A percentile compares a stretch with the other conserved stretches of the same genome.
Evolutionary conservation across 2,888 invertebrate species (phyloP).

Genomic region (Trachelus stipa): DNA sequence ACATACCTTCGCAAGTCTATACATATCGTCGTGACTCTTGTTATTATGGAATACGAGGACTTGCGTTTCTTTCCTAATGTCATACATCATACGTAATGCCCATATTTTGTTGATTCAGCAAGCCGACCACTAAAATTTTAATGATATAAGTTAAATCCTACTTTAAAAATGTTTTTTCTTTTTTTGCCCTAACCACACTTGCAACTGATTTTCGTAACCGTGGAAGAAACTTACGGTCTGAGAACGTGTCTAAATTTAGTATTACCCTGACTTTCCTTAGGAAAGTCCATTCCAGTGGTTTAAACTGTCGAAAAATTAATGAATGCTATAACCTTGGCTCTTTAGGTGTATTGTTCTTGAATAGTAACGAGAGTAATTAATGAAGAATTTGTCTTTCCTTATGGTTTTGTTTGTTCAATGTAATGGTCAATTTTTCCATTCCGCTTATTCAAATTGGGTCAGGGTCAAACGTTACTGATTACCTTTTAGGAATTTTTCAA

Average conservation of each 20-base stretch:
- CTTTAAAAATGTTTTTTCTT: not conserved
- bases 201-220: not conserved
- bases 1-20: not conserved
- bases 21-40: not conserved
- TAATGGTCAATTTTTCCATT: not conserved
- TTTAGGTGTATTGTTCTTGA: not conserved
- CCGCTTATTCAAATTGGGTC: not conserved
- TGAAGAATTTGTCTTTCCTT: not conserved
- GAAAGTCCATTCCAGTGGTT: not conserved
- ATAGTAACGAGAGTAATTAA: not conserved
- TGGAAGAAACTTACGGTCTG: not conserved
- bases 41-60: not conserved
- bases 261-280: not conserved
- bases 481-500: not conserved
- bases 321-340: not conserved
- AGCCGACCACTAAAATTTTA: not conserved
- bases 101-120: not conserved
- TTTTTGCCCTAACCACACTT: not conserved
- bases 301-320: not conserved
- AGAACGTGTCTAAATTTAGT: not conserved
- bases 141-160: not conserved
- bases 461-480: not conserved
- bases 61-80: not conserved
- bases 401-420: not conserved
- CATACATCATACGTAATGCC: not conserved